These are phyloP conservation scores for Vesta saturnalis DNA, from an alignment of 2,888 invertebrate genomes.

Conservation along the genomic window DNA sequence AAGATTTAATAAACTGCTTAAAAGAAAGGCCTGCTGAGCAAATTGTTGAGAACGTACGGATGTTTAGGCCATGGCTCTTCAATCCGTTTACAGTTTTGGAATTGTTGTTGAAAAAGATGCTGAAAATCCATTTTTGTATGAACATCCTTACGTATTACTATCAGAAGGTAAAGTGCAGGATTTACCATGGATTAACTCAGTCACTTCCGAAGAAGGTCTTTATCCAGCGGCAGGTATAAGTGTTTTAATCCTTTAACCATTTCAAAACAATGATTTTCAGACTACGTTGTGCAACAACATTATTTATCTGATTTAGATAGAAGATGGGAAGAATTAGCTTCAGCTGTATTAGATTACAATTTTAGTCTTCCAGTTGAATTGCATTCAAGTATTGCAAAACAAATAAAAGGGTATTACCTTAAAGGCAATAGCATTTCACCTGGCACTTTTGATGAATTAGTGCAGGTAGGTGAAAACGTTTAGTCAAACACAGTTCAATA, in stretches of 20 bases:
- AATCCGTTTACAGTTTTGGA: conserved; percentile 73
- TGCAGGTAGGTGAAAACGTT: conserved; percentile 42
- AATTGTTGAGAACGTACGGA: conserved; percentile 65
- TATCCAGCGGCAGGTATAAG: conserved; percentile 75
- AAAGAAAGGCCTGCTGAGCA: conserved; percentile 67
- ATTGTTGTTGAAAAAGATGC: conserved; percentile 68
- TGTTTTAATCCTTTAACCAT: not conserved
- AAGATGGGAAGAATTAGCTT: conserved; percentile 70
- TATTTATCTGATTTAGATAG: conserved; percentile 62
- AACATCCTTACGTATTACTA: conserved; percentile 70
- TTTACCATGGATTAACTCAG: conserved; percentile 73
- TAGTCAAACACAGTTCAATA: not conserved
- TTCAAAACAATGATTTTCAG: not conserved
- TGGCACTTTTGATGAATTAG: conserved; percentile 40
- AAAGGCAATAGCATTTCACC: conserved; percentile 63
- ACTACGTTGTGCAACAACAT: conserved; percentile 26
- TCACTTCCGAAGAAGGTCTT: conserved; percentile 75
- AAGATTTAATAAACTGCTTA: conserved; percentile 71
- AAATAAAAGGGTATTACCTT: conserved; percentile 68
- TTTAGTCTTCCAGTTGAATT: conserved; percentile 65
- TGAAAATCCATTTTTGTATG: conserved; percentile 66
- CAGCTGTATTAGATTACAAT: conserved; percentile 71
- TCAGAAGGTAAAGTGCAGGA: conserved; percentile 67
- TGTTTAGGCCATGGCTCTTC: conserved; percentile 68
- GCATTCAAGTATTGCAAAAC: conserved; percentile 62